Conservation (phyloP, 2,888 invertebrate species). For the Metalampra italica region DNA sequence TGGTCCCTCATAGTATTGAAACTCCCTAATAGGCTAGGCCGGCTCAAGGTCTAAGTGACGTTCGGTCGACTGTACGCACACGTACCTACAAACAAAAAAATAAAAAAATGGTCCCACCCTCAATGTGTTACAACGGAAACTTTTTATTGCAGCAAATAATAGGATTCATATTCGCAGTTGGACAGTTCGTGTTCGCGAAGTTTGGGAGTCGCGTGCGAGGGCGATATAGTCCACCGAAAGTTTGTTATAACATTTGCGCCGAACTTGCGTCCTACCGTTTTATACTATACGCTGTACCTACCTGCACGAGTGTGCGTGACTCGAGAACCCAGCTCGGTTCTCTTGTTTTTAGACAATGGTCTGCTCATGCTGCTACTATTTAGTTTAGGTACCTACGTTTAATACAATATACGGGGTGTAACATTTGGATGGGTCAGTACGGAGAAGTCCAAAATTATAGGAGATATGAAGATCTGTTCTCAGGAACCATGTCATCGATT, state of each 20-base stretch:
- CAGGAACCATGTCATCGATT: no score
- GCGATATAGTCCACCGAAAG: slow-evolving; percentile 27
- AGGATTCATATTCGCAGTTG: slow-evolving; percentile 56
- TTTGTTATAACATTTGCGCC: slow-evolving; percentile 28
- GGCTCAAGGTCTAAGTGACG: no score
- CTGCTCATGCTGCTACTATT: slow-evolving; percentile 10
- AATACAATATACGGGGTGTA: no score
- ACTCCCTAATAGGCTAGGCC: no score
- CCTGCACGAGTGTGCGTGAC: slow-evolving; percentile 16
- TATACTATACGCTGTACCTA: background rate
- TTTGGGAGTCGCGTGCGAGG: slow-evolving; percentile 26
- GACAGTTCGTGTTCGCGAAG: slow-evolving; percentile 34
- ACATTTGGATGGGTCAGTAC: no score
- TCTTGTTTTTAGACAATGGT: background rate
- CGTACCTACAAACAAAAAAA: background rate
- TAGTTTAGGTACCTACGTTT: slow-evolving; percentile 2
- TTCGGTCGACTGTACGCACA: no score
- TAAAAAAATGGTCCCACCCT: slow-evolving; percentile 16
- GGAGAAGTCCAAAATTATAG: no score
- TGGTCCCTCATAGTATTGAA: no score
- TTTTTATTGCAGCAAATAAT: slow-evolving; percentile 63
- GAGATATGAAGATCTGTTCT: no score
- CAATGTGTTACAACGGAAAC: slow-evolving; percentile 37
- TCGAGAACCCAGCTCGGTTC: no score
- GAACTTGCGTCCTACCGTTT: slow-evolving; percentile 13